Conservation (phyloP, 2,113 vertebrate genomes). For the Clarias magur region DNA sequence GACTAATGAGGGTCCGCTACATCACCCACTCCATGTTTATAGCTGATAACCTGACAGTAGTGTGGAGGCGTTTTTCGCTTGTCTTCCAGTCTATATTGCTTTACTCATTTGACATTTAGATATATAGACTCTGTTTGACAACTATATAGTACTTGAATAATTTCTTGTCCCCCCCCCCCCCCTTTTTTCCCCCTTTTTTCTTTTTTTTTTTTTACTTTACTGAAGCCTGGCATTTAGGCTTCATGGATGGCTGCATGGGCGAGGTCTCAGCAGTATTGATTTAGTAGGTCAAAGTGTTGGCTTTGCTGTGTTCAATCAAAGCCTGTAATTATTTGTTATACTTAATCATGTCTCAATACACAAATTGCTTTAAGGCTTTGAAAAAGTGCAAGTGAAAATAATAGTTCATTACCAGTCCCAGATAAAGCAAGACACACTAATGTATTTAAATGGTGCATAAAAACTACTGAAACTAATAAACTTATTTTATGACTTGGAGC, state of each 20-base stretch:
- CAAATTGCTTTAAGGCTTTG: conserved; percentile 30
- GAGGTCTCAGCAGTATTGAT: conserved; percentile 55
- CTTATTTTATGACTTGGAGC: conserved; percentile 9
- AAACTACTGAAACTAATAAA: conserved; percentile 56
- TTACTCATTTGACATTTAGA: neutral
- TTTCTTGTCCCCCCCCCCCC: neutral
- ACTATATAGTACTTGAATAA: conserved; percentile 35
- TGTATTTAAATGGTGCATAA: conserved; percentile 45
- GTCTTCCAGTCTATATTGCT: neutral
- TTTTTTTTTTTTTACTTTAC: neutral
- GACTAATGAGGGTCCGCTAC: neutral
- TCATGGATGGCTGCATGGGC: conserved; percentile 32
- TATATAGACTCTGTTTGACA: neutral
- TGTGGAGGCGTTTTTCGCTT: neutral
- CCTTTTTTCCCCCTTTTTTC: too few species aligned
- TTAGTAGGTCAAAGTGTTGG: conserved; percentile 62
- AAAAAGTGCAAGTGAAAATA: conserved; percentile 43
- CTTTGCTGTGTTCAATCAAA: conserved; percentile 35
- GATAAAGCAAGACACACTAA: conserved; percentile 41
- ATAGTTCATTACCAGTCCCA: conserved; percentile 53
- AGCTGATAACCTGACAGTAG: neutral
- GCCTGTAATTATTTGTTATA: conserved; percentile 21
- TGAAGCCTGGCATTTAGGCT: conserved; percentile 46
- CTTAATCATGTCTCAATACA: conserved; percentile 42
- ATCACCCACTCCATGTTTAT: neutral